A percentile compares a stretch with the other conserved stretches of the same genome.
These are phyloP conservation scores for Tetramorium alpestre DNA, from an alignment of 1,140 invertebrate genomes.

Conservation along the genomic window DNA sequence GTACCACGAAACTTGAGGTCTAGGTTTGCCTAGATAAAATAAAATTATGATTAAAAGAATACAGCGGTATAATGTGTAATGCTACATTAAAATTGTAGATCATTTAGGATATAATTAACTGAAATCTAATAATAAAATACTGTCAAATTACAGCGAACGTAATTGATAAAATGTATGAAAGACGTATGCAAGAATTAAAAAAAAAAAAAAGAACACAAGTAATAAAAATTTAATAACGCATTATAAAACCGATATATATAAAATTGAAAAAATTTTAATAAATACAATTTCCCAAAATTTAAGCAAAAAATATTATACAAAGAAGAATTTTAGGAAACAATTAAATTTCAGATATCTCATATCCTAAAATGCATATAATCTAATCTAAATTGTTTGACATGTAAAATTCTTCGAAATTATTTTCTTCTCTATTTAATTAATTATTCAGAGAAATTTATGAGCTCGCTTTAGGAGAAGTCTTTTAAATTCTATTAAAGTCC, in stretches of 20 bases:
- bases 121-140: not conserved
- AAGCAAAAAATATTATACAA: not conserved
- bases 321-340: not conserved
- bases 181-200: not conserved
- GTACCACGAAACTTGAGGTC: slow-evolving; percentile 87
- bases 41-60: not conserved
- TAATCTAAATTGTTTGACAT: not conserved
- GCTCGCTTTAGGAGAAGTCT: not conserved
- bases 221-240: not conserved
- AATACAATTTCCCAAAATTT: not conserved
- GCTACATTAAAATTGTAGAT: not conserved
- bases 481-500: not conserved
- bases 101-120: not conserved
- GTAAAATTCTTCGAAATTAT: not conserved
- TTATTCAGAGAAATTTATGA: not conserved
- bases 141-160: not conserved
- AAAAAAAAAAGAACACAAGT: not conserved
- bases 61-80: not conserved
- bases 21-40: slow-evolving; percentile 85
- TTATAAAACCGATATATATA: not conserved
- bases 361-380: not conserved
- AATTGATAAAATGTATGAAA: not conserved
- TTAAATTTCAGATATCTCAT: not conserved
- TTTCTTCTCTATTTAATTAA: not conserved
- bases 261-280: not conserved